Evolutionary conservation across 2,797 vertebrate species (phyloP), one percentile per base, ranked within the genome.

Genomic region (Serranus cabrilla): DNA sequence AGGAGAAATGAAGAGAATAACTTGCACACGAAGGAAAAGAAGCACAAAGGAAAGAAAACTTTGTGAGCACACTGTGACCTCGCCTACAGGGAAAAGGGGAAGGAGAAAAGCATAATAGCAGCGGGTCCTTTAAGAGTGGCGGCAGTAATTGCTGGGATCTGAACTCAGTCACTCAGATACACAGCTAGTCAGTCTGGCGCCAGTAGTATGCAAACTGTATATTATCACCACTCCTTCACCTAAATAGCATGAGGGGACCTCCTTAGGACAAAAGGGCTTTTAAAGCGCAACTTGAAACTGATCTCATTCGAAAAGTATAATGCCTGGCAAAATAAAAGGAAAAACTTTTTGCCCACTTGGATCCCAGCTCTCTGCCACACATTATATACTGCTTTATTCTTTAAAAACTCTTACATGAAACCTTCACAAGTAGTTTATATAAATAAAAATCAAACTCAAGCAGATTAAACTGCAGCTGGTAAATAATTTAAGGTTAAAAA

Each of bases 181-280:
- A 95, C 95, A 96, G 95, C 93, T 90, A 95, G 90, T 96, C 98
- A 96, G 97, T 91, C 97, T 97, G 98, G 97, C 97, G 98, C 98
- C 98, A 97, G 97, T 90, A 91, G 96, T 93, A 96, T 96, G 97
- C 97, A 95, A 97, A 98, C 97, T 96, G 95, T 97, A 95, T 96
- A 97, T 98, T 97, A 98, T 96, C 96, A 96, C 96, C 96, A 96
- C 97, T 97, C 94, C 96, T 96, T 96, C 96, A 96, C 96, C 97
- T 96, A 95, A 96, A 95, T 95, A 96, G 96, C 96, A 95, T 86
- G 92, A 93, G 94, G 91, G 94, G 95, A 95, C 95, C 96, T 96
- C 94, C 94, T 95, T 92, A 91, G 93, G 93, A 93, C 93, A 93
- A 93, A 91, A 93, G 85, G 83, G 90, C 85, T 95, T 95, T 94